These are phyloP conservation scores for Premnoplex brunnescens DNA, from an alignment of 2,797 vertebrate genomes.

Conservation along the genomic window DNA sequence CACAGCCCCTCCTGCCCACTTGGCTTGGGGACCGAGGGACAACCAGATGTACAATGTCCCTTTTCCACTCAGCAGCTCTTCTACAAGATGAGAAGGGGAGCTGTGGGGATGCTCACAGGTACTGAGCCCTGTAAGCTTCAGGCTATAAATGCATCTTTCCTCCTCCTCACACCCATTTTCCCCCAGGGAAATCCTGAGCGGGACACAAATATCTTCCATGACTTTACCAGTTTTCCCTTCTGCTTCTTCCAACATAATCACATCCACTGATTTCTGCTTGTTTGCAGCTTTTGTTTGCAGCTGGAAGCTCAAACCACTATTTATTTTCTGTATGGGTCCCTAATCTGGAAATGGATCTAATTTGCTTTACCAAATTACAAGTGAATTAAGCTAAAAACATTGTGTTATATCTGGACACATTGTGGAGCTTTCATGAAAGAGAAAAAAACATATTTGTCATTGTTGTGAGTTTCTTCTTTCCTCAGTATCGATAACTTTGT, in stretches of 20 bases:
- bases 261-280: neutral
- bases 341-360: slow-evolving; percentile 49
- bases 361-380: slow-evolving; percentile 52
- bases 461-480: slow-evolving; percentile 1
- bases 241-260: neutral
- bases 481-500: neutral
- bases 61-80: neutral
- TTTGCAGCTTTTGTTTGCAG: slow-evolving; percentile 17
- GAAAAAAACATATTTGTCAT: neutral
- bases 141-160: neutral
- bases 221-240: neutral
- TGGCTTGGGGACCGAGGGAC: rapidly evolving
- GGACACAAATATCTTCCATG: neutral
- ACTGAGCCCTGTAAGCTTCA: neutral
- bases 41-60: neutral
- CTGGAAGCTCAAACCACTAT: neutral
- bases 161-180: neutral
- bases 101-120: neutral
- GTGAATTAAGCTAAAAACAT: slow-evolving; percentile 21
- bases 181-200: neutral
- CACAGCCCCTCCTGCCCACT: neutral
- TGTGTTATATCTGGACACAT: neutral
- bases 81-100: neutral
- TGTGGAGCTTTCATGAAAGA: neutral
- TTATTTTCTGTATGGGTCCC: neutral